Evolutionary conservation across 53 echinoderm and acorn worm species (phyloP).

Genomic region (Paracentrotus lividus): DNA sequence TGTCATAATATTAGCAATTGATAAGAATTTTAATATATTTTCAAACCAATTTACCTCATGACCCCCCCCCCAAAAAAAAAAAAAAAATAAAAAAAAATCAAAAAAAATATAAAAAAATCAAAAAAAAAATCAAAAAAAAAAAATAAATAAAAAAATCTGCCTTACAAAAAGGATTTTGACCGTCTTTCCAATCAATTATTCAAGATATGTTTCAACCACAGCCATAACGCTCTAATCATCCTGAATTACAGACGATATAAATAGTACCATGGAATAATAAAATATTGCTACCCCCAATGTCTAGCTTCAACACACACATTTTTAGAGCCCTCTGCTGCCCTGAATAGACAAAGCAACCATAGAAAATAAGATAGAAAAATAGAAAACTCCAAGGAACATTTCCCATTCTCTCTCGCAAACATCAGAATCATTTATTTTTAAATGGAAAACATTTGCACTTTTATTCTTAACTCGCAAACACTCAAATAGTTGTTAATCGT

Average conservation of each 20-base stretch:
- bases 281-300: background rate
- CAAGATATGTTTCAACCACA: too few relatives aligned
- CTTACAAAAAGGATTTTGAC: too few relatives aligned
- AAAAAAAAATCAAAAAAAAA: too few relatives aligned
- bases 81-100: too few relatives aligned
- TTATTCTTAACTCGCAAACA: background rate
- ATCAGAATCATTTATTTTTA: background rate
- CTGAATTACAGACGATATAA: background rate
- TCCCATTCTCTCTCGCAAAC: background rate
- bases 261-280: conserved; percentile 1
- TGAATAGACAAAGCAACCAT: background rate
- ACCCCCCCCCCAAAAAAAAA: background rate
- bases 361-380: conserved; percentile 28
- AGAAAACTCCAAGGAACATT: background rate
- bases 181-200: too few relatives aligned
- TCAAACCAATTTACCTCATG: background rate
- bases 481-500: background rate
- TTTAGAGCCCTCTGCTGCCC: background rate
- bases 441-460: background rate
- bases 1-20: conserved; percentile 43
- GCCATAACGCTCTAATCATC: background rate
- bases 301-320: background rate
- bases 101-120: too few relatives aligned
- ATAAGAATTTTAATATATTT: background rate
- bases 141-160: too few relatives aligned